phyloP scores from a whole-genome alignment of 2,888 invertebrate genomes.

The Yponomeuta sedellus region DNA sequence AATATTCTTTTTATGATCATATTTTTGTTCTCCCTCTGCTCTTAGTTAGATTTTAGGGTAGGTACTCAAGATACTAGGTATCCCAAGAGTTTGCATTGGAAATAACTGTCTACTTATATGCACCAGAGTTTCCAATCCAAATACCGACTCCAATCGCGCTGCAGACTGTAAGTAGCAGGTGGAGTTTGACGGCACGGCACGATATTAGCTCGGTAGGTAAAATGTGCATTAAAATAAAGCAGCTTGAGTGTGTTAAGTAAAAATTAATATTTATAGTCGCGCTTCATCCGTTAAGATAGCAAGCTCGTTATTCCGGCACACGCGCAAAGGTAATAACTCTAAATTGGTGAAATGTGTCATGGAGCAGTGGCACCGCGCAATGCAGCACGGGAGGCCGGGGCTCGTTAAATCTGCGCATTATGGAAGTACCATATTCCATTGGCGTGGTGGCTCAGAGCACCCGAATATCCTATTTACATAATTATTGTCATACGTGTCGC shows the following conservation, averaged over 20 bases:
- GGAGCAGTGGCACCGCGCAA: conserved; percentile 24
- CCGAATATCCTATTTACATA: conserved; percentile 52
- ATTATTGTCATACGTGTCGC: conserved; percentile 42
- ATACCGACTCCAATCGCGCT: no score
- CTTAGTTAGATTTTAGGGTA: conserved; percentile 15
- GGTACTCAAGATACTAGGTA: not conserved
- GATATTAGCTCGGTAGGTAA: not conserved
- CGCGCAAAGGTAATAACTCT: conserved; percentile 25
- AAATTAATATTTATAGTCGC: conserved; percentile 10
- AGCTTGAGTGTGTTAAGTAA: not conserved
- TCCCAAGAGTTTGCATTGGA: not conserved
- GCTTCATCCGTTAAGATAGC: conserved; percentile 14
- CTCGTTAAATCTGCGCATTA: conserved; percentile 37
- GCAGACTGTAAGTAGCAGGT: no score
- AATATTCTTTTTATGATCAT: conserved; percentile 49
- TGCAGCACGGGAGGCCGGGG: conserved; percentile 28
- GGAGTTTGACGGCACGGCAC: no score
- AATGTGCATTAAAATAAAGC: conserved; percentile 1
- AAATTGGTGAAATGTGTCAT: conserved; percentile 27
- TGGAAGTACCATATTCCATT: conserved; percentile 37
- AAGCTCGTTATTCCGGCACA: conserved; percentile 16
- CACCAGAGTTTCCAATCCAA: not conserved
- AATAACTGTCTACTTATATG: not conserved
- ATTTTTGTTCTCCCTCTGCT: conserved; percentile 29
- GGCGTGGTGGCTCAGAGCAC: conserved; percentile 31